phyloP scores from a whole-genome alignment of 2,797 vertebrate genomes.

The Discoglossus pictus region DNA sequence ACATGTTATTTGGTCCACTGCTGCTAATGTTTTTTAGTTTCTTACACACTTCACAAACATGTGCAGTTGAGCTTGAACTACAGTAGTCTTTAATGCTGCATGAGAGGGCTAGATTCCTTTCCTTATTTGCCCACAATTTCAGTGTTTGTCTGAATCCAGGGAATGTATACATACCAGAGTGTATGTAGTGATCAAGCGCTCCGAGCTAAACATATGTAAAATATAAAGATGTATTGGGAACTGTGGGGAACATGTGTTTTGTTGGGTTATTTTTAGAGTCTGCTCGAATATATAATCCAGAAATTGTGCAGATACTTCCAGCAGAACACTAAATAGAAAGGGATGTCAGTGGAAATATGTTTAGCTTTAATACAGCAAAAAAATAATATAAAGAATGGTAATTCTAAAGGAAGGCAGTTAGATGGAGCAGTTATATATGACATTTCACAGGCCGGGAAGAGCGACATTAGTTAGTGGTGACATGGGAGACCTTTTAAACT shows the following conservation, averaged over 20 bases:
- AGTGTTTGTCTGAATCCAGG: too few species aligned
- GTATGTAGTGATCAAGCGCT: too few species aligned
- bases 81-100: too few species aligned
- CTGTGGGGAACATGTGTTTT: not conserved
- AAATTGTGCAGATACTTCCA: not conserved
- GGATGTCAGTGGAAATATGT: not conserved
- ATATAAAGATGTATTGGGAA: not conserved
- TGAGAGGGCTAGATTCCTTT: too few species aligned
- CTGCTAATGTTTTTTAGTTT: too few species aligned
- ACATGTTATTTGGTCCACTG: too few species aligned
- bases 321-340: not conserved
- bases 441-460: not conserved
- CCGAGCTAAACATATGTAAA: not conserved
- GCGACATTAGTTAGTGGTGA: not conserved
- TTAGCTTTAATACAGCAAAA: not conserved
- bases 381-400: not conserved
- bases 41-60: too few species aligned
- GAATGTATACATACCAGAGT: too few species aligned
- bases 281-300: not conserved
- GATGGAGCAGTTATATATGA: not conserved
- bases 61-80: too few species aligned
- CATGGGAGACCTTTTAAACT: conserved; percentile 1
- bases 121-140: too few species aligned
- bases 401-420: too few species aligned
- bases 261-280: not conserved